phyloP scores from a whole-genome alignment of 2,113 vertebrate species.

The Gnathonemus longibarbis region DNA sequence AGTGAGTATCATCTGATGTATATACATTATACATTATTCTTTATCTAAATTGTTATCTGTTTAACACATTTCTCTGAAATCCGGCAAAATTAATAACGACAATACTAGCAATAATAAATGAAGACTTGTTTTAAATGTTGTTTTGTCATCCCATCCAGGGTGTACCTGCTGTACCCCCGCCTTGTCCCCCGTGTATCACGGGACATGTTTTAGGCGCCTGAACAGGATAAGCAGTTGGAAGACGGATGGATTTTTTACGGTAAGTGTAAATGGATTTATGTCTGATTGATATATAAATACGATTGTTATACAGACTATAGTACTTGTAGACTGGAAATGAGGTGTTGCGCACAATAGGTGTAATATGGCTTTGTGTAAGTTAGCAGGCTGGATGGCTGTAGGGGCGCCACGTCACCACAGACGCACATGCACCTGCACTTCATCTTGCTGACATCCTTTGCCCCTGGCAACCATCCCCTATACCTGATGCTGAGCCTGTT shows the following conservation, averaged over 20 bases:
- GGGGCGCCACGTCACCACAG: neutral
- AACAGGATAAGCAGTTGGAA: neutral
- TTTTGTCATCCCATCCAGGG: neutral
- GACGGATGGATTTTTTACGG: neutral
- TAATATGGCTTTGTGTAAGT: neutral
- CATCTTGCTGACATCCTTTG: neutral
- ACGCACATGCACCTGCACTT: neutral
- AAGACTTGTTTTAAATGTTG: neutral
- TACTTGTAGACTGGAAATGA: neutral
- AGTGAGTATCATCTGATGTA: neutral
- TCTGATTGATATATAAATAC: neutral
- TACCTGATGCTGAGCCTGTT: neutral
- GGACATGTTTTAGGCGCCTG: neutral
- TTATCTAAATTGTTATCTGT: neutral
- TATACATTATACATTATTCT: neutral
- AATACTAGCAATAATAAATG: neutral
- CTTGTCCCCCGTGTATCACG: neutral
- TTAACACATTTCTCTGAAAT: neutral
- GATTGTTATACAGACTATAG: neutral
- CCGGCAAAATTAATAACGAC: neutral
- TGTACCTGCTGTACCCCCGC: neutral
- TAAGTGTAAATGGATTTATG: neutral
- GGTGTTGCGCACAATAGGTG: neutral
- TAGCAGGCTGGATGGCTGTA: neutral
- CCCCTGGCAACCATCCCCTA: neutral